Conservation (phyloP, 2,888 invertebrate species). For the Shargacucullia verbasci region DNA sequence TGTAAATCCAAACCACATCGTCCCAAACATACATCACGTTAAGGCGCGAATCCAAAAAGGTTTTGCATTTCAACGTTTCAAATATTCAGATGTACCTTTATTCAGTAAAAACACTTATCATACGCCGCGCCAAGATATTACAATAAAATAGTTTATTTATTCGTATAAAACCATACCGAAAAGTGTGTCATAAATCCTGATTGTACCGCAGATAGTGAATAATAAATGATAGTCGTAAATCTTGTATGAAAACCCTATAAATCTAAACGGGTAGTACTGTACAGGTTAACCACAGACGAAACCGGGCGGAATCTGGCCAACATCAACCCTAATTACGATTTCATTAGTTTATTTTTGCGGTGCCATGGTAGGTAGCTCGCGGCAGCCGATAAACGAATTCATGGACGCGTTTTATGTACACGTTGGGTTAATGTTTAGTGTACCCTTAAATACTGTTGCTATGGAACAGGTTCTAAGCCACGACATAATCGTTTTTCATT, state of each 20-base stretch:
- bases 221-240: slow-evolving; percentile 86
- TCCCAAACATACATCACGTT: slow-evolving; percentile 13
- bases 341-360: slow-evolving; percentile 53
- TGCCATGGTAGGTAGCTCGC: slow-evolving; percentile 14
- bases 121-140: slow-evolving; percentile 54
- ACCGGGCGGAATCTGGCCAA: slow-evolving; percentile 39
- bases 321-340: slow-evolving; percentile 57
- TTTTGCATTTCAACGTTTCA: slow-evolving; percentile 27
- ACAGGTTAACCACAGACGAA: slow-evolving; percentile 70
- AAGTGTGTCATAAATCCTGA: slow-evolving; percentile 85
- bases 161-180: slow-evolving; percentile 76
- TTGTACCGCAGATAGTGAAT: slow-evolving; percentile 84
- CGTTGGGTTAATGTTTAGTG: slow-evolving; percentile 8
- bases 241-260: slow-evolving; percentile 86
- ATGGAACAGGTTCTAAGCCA: no score
- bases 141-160: slow-evolving; percentile 75
- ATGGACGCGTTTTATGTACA: slow-evolving; percentile 20
- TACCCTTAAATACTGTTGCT: not conserved
- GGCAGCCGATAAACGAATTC: slow-evolving; percentile 35
- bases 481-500: no score
- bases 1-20: not conserved
- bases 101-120: slow-evolving; percentile 55
- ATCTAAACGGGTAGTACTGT: slow-evolving; percentile 79
- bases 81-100: slow-evolving; percentile 36
- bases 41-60: slow-evolving; percentile 7